These are phyloP conservation scores for Pseudochromis fuscus DNA, from an alignment of 2,797 vertebrate species.

Conservation along the genomic window DNA sequence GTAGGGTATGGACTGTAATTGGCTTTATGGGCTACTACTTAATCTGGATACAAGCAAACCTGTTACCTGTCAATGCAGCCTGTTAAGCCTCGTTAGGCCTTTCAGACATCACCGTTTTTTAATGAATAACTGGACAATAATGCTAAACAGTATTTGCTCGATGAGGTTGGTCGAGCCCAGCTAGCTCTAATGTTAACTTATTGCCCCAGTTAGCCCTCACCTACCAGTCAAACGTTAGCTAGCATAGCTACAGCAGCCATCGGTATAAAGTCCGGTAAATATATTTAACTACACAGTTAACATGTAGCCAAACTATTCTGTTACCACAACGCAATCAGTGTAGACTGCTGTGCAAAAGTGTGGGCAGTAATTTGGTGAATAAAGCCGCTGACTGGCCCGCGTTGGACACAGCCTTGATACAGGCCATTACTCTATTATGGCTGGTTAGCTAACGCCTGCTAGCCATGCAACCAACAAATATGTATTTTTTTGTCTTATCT, in stretches of 20 bases:
- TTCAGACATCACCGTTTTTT: not conserved
- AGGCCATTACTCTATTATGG: conserved; percentile 70
- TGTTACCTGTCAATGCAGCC: conserved; percentile 14
- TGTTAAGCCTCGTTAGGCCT: not conserved
- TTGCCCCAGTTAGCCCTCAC: conserved; percentile 36
- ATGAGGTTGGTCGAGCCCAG: conserved; percentile 6
- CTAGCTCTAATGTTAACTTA: conserved; percentile 43
- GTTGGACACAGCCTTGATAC: conserved; percentile 40
- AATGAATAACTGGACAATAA: not conserved
- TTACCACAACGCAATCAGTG: too few relatives aligned
- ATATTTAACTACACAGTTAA: conserved; percentile 1
- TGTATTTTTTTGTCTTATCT: conserved; percentile 1
- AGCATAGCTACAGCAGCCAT: conserved; percentile 40
- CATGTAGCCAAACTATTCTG: not conserved
- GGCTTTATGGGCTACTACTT: conserved; percentile 31
- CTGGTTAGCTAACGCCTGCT: conserved; percentile 68
- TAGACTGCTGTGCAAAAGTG: not conserved
- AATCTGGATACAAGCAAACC: conserved; percentile 31
- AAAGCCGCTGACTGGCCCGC: conserved; percentile 35
- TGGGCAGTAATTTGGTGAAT: not conserved
- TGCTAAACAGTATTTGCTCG: not conserved
- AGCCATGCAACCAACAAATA: conserved; percentile 64
- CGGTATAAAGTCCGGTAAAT: conserved; percentile 29
- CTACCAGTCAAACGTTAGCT: conserved; percentile 64
- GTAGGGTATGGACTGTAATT: conserved; percentile 19